Evolutionary conservation across 1,140 invertebrate genomes (phyloP), one percentile per base, ranked within the genome.

Genomic region (Cephus cinctus): DNA sequence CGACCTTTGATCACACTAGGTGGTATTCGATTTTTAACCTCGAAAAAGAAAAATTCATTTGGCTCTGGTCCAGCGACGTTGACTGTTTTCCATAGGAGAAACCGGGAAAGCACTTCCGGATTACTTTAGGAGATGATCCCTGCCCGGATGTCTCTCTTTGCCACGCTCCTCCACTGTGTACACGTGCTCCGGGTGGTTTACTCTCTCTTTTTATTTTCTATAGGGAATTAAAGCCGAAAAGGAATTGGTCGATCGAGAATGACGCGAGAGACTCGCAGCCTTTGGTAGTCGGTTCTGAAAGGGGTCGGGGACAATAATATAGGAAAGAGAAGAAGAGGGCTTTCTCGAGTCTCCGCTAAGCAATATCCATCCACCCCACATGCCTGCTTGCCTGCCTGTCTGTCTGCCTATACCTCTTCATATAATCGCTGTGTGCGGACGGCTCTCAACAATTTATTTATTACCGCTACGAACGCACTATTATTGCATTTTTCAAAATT

Each of bases 401-500:
- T 30, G 8, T 12, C 27, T 36, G 2, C 15, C 34, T 12, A 12
- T 36, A 71, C 65, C 61, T 66, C 66, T 70, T 73, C 66, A 61
- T 72, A 71, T 75, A 71, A 69, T 73, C 63, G 62, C 56, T 67
- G 67, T 71, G 60, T 70, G 65, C 61, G 56, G 57, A 43, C 56
- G 56, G 59, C 63, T 63, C 72, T 71, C 71, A 75, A 70, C 69
- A 76, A 76, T 76, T 76, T 76, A 76, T 76, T 75, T 75, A 76
- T 76, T 76, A 75, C 70, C 69, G 64, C 64, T 65, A 46, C 68
- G 52, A 48, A 56, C 67, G 56, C 58, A 65, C 65, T 66, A 67
- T 75, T 75, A 76, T 74, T 75, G 69, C 67, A 73, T 73, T 70
- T 72, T 73, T 73, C 62, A 62, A 68, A 73, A 74, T 59, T 61